Conservation (phyloP, 1,140 invertebrate genomes). For the Microvelia longipes region DNA sequence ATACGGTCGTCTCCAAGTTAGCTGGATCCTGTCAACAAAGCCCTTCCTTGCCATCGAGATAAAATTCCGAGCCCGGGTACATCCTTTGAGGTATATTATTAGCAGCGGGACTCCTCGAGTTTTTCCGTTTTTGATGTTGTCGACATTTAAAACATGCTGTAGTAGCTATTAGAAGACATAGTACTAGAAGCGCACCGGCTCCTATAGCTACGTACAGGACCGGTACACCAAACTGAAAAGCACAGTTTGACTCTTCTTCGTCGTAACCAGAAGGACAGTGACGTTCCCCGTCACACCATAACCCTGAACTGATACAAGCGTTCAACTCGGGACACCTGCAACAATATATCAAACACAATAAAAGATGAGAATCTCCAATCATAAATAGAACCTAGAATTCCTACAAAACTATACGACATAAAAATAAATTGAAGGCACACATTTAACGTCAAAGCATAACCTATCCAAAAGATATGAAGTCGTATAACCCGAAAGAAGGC, state of each 20-base stretch:
- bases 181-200: slow-evolving; percentile 37
- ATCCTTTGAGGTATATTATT: slow-evolving; percentile 22
- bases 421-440: too few relatives aligned
- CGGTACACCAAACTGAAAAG: slow-evolving; percentile 48
- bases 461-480: too few relatives aligned
- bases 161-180: slow-evolving; percentile 37
- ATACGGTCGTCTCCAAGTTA: slow-evolving; percentile 45
- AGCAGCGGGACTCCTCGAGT: slow-evolving; percentile 18
- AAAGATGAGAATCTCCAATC: too few relatives aligned
- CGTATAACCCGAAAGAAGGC: too few relatives aligned
- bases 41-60: slow-evolving; percentile 49
- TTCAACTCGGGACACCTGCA: slow-evolving; percentile 71
- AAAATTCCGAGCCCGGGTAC: slow-evolving; percentile 32
- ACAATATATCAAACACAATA: slow-evolving; percentile 20
- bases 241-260: slow-evolving; percentile 53
- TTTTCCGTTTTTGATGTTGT: slow-evolving; percentile 37
- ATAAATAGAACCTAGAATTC: too few relatives aligned
- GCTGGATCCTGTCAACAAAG: slow-evolving; percentile 54
- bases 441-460: too few relatives aligned
- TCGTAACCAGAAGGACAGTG: slow-evolving; percentile 60
- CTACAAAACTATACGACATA: too few relatives aligned
- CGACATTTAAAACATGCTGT: slow-evolving; percentile 47
- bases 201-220: slow-evolving; percentile 45
- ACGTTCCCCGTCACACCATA: slow-evolving; percentile 55
- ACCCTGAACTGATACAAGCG: slow-evolving; percentile 50